Evolutionary conservation across 2,113 vertebrate species (phyloP), one percentile per base, ranked within the genome.

Genomic region (Cariama cristata): DNA sequence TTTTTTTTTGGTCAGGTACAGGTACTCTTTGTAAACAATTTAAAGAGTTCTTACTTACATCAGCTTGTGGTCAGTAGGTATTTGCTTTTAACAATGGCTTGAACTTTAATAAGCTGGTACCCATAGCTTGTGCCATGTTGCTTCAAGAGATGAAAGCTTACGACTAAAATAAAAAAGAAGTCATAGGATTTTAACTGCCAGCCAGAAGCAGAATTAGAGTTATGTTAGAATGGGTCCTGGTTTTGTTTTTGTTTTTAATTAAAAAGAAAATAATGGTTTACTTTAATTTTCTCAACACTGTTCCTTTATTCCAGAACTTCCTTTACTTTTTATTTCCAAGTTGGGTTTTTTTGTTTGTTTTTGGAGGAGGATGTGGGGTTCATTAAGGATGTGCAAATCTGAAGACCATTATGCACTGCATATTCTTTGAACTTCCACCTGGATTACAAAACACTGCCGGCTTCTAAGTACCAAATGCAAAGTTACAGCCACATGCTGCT

Each of bases 61-160:
- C 32, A 45, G 75, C 90, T 96, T 96, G 38, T 86, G 96, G 97
- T 98, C 98, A 77, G 97, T 73, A 93, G 95, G 97, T 97, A 84
- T 95, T 98, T 98, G 81, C 94, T 97, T 97, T 97, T 96, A 97
- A 98, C 97, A 98, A 96, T 97, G 96, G 95, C 91, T 97, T 97
- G 93, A 96, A 91, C 79, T 97, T 97, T 96, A 98, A 97, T 97
- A 97, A 98, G 96, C 95, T 94, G 93, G 47, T 97, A 86, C 86
- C 86, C 47, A 76, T 94, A 97, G 96, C 92, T 97, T 49, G 24
- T 93, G 67, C 86, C 90, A 33, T 80, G 94, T 97, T 96, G 91
- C 88, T 98, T 97, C 92, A 95, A 97, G 95, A 95, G 93, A 96
- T 96, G 94, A 96, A 98, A 97, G 96, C 44, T 96, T 69, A 64